These are phyloP conservation scores for Calosoma granatense DNA, from an alignment of 1,140 invertebrate species.

Conservation along the genomic window DNA sequence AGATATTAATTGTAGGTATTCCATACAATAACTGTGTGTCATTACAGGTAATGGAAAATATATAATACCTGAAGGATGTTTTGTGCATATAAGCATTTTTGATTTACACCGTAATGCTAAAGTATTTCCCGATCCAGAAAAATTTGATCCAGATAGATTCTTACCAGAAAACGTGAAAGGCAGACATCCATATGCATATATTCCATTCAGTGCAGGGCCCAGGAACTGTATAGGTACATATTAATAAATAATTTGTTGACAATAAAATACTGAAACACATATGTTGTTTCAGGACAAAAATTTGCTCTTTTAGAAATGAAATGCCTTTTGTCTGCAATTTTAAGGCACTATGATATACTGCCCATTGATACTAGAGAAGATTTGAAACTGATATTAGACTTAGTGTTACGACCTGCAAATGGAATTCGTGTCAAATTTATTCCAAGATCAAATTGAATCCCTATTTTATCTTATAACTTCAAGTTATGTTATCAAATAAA, in stretches of 20 bases:
- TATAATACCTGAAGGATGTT: conserved; percentile 18
- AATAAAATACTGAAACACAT: background rate
- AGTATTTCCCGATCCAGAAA: background rate
- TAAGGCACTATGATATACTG: conserved; percentile 49
- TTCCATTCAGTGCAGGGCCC: background rate
- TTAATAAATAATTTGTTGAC: background rate
- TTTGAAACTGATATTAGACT: conserved; percentile 38
- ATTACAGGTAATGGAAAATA: conserved; percentile 14
- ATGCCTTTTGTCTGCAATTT: conserved; percentile 48
- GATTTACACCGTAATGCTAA: conserved; percentile 20
- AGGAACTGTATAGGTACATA: conserved; percentile 15
- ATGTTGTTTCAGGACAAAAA: conserved; percentile 45
- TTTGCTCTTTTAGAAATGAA: conserved; percentile 67
- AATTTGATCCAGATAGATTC: conserved; percentile 1
- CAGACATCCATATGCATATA: background rate
- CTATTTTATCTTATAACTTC: too few species aligned
- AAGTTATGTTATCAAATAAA: too few species aligned
- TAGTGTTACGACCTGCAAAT: conserved; percentile 43
- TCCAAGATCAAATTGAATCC: conserved; percentile 20
- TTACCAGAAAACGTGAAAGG: background rate
- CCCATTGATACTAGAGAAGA: conserved; percentile 43
- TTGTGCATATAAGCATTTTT: conserved; percentile 15
- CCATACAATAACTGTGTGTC: too few species aligned
- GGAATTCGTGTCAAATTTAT: conserved; percentile 37
- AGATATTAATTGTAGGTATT: too few species aligned